Conservation (phyloP, 2,888 invertebrate species). For the Erpobdella octoculata region DNA sequence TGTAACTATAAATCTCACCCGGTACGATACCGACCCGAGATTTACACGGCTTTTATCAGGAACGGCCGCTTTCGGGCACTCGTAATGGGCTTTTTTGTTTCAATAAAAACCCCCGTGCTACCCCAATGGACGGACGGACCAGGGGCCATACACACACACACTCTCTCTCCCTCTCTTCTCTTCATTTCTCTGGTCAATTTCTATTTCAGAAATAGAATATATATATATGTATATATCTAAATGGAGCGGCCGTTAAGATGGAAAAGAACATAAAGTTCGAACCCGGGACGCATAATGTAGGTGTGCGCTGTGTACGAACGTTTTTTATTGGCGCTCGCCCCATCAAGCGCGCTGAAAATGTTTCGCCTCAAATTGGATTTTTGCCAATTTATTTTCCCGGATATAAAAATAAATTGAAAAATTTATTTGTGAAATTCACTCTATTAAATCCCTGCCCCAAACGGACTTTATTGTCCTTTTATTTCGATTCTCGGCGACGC, state of each 20-base stretch:
- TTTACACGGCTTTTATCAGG: no score
- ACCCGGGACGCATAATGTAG: slow-evolving; percentile 4
- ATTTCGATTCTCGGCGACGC: slow-evolving; percentile 2
- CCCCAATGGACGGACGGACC: no score
- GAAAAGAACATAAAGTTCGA: neutral
- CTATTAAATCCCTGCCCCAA: slow-evolving; percentile 5
- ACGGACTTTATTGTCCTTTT: neutral
- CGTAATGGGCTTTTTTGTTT: no score
- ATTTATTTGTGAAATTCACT: slow-evolving; percentile 17
- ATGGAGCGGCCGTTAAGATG: neutral
- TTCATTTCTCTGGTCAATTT: no score
- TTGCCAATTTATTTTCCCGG: slow-evolving; percentile 28
- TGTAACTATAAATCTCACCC: no score
- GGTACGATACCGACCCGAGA: no score
- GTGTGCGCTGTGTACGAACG: slow-evolving; percentile 13
- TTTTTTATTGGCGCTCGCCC: slow-evolving; percentile 20
- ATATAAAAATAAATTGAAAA: slow-evolving; percentile 28
- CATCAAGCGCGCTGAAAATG: slow-evolving; percentile 23
- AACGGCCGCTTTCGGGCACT: no score
- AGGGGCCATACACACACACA: no score
- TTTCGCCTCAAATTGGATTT: slow-evolving; percentile 29
- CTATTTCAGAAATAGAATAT: neutral
- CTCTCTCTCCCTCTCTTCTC: no score
- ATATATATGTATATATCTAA: neutral
- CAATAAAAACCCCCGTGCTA: no score